A percentile compares a stretch with the other conserved stretches of the same genome.
Conservation (phyloP, 1,140 invertebrate genomes). For the Pygmarrhopalites habei region DNA sequence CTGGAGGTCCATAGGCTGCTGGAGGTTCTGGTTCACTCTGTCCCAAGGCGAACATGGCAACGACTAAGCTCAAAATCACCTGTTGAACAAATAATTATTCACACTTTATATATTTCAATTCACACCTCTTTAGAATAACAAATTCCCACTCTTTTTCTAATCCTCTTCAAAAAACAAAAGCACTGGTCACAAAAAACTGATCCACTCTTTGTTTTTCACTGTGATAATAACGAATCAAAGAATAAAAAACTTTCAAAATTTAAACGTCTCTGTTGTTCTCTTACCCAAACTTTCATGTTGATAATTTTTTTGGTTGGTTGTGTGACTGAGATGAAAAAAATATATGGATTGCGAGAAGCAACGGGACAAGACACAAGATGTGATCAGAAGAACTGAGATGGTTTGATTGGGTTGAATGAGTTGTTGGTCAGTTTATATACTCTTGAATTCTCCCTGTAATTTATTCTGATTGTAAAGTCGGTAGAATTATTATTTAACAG, state of each 20-base stretch:
- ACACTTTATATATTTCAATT: background rate
- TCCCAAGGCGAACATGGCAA: background rate
- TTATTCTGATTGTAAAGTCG: too few species aligned
- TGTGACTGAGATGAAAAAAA: background rate
- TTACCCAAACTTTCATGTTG: slow-evolving; percentile 10
- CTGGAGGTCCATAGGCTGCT: background rate
- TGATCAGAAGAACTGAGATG: slow-evolving; percentile 13
- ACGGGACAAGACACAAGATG: background rate
- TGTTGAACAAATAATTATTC: background rate
- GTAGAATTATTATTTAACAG: too few species aligned
- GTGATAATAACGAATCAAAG: background rate
- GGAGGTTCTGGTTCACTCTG: background rate
- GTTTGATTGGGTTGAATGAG: slow-evolving; percentile 11
- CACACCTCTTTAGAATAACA: background rate
- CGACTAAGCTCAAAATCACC: background rate
- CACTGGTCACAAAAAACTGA: background rate
- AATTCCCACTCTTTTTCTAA: background rate
- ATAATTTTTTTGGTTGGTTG: background rate
- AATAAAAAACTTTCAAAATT: background rate
- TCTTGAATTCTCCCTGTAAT: background rate
- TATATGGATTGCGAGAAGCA: background rate
- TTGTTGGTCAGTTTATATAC: slow-evolving; percentile 9
- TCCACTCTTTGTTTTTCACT: background rate
- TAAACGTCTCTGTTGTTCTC: background rate
- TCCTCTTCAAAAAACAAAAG: background rate